Percentiles rank a stretch among this genome's conserved stretches.
phyloP scores from a whole-genome alignment of 2,797 vertebrate genomes.

The Periophthalmus magnuspinnatus region DNA sequence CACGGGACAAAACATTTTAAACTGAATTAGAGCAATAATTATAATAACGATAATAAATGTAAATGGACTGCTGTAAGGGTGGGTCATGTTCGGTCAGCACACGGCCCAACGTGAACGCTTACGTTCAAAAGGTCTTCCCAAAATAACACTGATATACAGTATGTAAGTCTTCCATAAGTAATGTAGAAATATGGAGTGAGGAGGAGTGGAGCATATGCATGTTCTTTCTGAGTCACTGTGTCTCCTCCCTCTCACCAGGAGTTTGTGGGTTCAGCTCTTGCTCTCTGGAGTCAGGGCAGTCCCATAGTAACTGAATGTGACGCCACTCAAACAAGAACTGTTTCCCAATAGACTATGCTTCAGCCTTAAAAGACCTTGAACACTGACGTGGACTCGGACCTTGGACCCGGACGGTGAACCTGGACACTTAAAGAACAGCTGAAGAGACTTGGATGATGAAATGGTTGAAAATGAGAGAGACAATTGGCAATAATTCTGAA shows the following conservation, averaged over 20 bases:
- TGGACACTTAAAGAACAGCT: too few relatives aligned
- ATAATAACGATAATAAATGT: too few relatives aligned
- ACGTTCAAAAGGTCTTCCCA: not conserved
- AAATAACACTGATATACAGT: too few relatives aligned
- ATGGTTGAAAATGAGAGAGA: not conserved
- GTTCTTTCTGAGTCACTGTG: too few relatives aligned
- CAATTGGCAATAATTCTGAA: not conserved
- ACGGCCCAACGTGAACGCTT: not conserved
- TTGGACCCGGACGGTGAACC: too few relatives aligned
- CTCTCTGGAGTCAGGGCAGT: not conserved
- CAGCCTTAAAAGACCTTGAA: too few relatives aligned
- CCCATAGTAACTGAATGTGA: not conserved
- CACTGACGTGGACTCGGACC: too few relatives aligned
- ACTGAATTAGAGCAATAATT: too few relatives aligned
- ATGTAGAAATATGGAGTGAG: not conserved
- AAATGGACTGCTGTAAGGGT: too few relatives aligned
- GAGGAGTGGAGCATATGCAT: not conserved
- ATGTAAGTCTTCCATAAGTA: conserved; percentile 1
- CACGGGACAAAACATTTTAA: too few relatives aligned
- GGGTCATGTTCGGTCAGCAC: not conserved
- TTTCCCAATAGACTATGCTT: not conserved
- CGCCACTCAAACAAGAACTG: too few relatives aligned
- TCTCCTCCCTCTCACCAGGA: not conserved
- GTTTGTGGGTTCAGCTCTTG: not conserved
- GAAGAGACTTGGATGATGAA: too few relatives aligned